Percentiles rank a stretch among this genome's conserved stretches.
phyloP scores from a whole-genome alignment of 2,113 vertebrate species.

The Proteles cristata region DNA sequence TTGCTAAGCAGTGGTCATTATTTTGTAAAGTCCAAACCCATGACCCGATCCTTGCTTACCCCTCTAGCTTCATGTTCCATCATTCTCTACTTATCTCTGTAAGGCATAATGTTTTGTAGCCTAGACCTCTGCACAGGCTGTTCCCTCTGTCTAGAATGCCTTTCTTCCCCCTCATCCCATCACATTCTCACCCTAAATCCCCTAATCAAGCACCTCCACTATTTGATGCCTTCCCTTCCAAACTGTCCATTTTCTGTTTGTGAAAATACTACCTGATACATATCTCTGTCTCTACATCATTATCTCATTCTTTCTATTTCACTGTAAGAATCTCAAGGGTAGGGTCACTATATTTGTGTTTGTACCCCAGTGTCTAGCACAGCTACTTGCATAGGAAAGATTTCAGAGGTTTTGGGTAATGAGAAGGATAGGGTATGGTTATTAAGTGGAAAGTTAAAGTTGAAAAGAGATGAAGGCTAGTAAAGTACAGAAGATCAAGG shows the following conservation, averaged over 20 bases:
- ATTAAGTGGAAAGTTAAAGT: background rate
- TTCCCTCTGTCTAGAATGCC: background rate
- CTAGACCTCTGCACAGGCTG: background rate
- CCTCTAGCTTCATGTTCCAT: background rate
- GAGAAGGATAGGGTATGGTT: background rate
- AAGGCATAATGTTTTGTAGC: background rate
- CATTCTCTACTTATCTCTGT: background rate
- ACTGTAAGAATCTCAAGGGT: background rate
- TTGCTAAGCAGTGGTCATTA: background rate
- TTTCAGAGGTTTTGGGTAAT: background rate
- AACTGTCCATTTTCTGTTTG: background rate
- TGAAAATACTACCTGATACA: conserved; percentile 19
- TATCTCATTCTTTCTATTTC: background rate
- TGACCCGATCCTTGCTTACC: background rate
- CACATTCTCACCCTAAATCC: background rate
- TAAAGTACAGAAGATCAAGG: background rate
- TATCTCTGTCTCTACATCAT: background rate
- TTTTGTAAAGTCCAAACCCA: conserved; percentile 4
- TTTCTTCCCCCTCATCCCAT: background rate
- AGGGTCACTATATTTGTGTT: background rate
- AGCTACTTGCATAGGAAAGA: background rate
- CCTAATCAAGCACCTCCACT: background rate
- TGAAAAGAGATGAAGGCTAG: background rate
- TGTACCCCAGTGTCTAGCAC: background rate
- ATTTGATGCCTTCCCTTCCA: background rate